phyloP scores from a whole-genome alignment of 2,113 vertebrate species.

The Atrichornis clamosus region DNA sequence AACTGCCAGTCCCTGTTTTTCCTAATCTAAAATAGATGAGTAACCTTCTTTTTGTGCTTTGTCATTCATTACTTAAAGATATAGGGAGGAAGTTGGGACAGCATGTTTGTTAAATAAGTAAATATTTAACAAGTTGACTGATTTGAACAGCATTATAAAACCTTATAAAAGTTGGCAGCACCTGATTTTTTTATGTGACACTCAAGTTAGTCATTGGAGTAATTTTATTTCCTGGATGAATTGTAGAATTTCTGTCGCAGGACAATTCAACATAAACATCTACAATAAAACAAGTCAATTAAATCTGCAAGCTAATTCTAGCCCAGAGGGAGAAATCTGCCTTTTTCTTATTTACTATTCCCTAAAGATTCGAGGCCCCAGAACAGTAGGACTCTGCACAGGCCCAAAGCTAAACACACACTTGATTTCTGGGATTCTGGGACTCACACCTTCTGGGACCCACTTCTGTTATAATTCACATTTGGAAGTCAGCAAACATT shows the following conservation, averaged over 20 bases:
- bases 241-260: not conserved
- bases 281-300: not conserved
- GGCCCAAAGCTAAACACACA: not conserved
- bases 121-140: conserved; percentile 11
- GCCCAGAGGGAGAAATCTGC: not conserved
- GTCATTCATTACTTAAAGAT: not conserved
- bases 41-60: not conserved
- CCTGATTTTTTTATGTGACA: not conserved
- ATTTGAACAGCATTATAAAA: not conserved
- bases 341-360: not conserved
- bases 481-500: not conserved
- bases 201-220: not conserved
- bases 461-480: not conserved
- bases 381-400: not conserved
- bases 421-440: not conserved
- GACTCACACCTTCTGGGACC: not conserved
- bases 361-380: not conserved
- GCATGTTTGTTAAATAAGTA: not conserved
- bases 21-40: not conserved
- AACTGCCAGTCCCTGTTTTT: not conserved
- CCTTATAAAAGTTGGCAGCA: not conserved
- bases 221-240: not conserved
- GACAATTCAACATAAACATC: not conserved
- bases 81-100: not conserved
- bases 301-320: not conserved